Percentiles rank a stretch among this genome's conserved stretches.
phyloP scores from a whole-genome alignment of 2,797 vertebrate genomes.

The Hemitrygon akajei region DNA sequence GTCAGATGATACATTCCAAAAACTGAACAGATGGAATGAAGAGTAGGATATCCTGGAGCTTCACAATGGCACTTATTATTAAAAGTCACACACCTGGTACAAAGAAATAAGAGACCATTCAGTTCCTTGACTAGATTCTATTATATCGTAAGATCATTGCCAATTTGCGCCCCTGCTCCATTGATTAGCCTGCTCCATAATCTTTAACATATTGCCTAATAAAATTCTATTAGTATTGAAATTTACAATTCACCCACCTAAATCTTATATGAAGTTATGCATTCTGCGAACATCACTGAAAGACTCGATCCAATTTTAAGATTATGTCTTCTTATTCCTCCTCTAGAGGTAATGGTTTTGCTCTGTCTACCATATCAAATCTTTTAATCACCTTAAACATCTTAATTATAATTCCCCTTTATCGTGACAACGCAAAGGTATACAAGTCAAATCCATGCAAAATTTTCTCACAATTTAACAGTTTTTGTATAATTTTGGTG shows the following conservation, averaged over 20 bases:
- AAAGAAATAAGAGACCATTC: not conserved
- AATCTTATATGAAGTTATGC: not conserved
- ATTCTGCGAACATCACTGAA: not conserved
- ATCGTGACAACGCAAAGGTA: not conserved
- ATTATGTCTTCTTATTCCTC: not conserved
- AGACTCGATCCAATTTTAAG: not conserved
- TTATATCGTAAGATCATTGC: not conserved
- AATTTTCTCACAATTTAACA: not conserved
- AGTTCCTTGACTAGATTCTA: not conserved
- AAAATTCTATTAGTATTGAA: not conserved
- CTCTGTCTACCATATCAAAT: not conserved
- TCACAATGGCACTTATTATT: not conserved
- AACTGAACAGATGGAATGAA: not conserved
- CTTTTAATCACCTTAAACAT: not conserved
- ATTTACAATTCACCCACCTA: not conserved
- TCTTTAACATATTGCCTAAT: not conserved
- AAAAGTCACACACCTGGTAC: not conserved
- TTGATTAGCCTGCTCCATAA: not conserved
- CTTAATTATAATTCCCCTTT: not conserved
- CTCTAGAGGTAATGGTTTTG: not conserved
- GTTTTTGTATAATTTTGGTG: not conserved
- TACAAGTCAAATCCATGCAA: not conserved
- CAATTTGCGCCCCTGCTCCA: not conserved
- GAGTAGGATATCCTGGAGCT: not conserved
- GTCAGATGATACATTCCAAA: not conserved